Conservation (phyloP, 2,113 vertebrate species). For the Ibidorhyncha struthersii region DNA sequence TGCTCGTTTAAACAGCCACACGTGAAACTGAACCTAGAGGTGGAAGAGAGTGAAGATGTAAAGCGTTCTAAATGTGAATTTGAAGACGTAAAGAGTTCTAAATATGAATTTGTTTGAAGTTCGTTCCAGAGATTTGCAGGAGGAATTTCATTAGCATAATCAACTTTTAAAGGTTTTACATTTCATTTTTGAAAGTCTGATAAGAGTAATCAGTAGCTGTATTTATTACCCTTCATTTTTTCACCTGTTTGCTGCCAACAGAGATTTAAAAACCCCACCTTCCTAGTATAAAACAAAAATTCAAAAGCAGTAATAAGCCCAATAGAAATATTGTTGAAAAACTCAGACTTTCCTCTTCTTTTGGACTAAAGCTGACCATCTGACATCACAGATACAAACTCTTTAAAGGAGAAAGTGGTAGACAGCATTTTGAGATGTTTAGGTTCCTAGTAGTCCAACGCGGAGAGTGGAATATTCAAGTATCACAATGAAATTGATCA, state of each 20-base stretch:
- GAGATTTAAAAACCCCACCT: not conserved
- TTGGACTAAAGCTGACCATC: not conserved
- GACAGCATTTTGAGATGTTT: not conserved
- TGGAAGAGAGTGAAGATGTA: not conserved
- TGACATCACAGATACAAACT: not conserved
- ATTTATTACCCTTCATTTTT: not conserved
- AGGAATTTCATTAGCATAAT: not conserved
- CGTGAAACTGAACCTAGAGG: not conserved
- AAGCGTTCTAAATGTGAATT: not conserved
- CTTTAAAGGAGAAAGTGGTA: not conserved
- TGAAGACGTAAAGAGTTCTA: not conserved
- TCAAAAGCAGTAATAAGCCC: not conserved
- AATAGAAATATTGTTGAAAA: not conserved
- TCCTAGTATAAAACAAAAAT: not conserved
- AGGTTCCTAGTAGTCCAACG: not conserved
- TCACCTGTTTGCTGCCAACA: not conserved
- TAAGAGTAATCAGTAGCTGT: not conserved
- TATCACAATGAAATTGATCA: not conserved
- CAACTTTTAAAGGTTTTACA: not conserved
- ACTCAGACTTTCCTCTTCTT: not conserved
- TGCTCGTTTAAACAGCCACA: constrained; percentile 9
- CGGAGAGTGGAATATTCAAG: not conserved
- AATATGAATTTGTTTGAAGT: not conserved
- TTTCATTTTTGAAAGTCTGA: not conserved
- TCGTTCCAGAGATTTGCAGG: not conserved